These are phyloP conservation scores for Cryptoblepharus egeriae DNA, from an alignment of 2,797 vertebrate genomes.

Conservation along the genomic window DNA sequence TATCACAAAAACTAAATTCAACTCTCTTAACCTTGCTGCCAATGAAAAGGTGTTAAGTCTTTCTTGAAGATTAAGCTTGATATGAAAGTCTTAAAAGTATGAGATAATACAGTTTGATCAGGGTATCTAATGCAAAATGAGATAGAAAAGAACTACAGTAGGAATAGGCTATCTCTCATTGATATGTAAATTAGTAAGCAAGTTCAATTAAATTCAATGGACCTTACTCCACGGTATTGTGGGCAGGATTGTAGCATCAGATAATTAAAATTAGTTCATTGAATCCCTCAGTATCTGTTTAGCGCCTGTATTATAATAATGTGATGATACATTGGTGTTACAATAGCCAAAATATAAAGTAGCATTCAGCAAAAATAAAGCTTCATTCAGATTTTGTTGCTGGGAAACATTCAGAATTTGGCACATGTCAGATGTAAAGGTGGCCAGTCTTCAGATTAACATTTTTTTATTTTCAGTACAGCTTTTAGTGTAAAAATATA, in stretches of 20 bases:
- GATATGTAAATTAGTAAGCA: too few relatives aligned
- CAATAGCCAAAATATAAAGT: neutral
- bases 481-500: constrained; percentile 24
- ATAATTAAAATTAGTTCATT: too few relatives aligned
- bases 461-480: constrained; percentile 44
- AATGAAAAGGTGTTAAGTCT: constrained; percentile 11
- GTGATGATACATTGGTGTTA: neutral
- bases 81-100: constrained; percentile 25
- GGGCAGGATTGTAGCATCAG: neutral
- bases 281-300: too few relatives aligned
- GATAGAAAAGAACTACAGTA: too few relatives aligned
- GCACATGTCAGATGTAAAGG: neutral
- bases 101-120: neutral
- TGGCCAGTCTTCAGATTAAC: constrained; percentile 7
- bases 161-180: neutral
- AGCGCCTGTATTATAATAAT: neutral
- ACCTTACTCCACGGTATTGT: neutral
- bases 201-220: too few relatives aligned
- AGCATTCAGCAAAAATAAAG: neutral
- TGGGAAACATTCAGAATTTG: neutral
- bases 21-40: neutral
- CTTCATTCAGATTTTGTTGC: neutral
- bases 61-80: neutral
- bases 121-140: neutral
- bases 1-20: constrained; percentile 20